Evolutionary conservation across 2,888 invertebrate genomes (phyloP).

Genomic region (Odontocerum albicorne): DNA sequence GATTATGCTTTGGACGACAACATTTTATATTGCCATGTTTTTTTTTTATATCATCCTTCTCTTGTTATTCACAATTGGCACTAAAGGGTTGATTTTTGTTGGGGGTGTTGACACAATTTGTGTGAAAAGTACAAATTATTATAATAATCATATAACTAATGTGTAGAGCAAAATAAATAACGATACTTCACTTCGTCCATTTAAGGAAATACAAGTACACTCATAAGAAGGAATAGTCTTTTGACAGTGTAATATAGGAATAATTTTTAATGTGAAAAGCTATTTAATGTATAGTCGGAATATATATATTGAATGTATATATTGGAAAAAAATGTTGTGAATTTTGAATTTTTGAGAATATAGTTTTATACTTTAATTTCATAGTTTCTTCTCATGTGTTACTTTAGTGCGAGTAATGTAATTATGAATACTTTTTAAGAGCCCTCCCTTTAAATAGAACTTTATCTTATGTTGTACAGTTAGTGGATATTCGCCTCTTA

Average conservation of each 20-base stretch:
- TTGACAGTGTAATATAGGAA: constrained; percentile 31
- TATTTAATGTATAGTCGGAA: constrained; percentile 30
- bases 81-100: constrained; percentile 6
- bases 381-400: constrained; percentile 12
- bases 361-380: constrained; percentile 13
- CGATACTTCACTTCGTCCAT: constrained; percentile 36
- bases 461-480: constrained; percentile 16
- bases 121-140: constrained; percentile 53
- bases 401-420: constrained; percentile 11
- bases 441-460: not conserved
- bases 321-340: constrained; percentile 8
- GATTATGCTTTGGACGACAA: too few relatives aligned
- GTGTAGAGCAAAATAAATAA: constrained; percentile 21
- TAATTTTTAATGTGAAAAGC: constrained; percentile 32
- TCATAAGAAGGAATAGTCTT: constrained; percentile 32
- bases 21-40: too few relatives aligned
- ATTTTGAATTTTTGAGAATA: constrained; percentile 7
- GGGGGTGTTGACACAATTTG: constrained; percentile 25
- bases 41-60: not conserved
- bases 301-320: constrained; percentile 16
- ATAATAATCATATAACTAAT: constrained; percentile 39
- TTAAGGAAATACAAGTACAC: constrained; percentile 31
- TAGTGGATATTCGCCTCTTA: constrained; percentile 8
- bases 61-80: not conserved
- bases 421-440: constrained; percentile 6